Evolutionary conservation across 2,797 vertebrate species (phyloP), one percentile per base, ranked within the genome.

Genomic region (Artibeus lituratus): DNA sequence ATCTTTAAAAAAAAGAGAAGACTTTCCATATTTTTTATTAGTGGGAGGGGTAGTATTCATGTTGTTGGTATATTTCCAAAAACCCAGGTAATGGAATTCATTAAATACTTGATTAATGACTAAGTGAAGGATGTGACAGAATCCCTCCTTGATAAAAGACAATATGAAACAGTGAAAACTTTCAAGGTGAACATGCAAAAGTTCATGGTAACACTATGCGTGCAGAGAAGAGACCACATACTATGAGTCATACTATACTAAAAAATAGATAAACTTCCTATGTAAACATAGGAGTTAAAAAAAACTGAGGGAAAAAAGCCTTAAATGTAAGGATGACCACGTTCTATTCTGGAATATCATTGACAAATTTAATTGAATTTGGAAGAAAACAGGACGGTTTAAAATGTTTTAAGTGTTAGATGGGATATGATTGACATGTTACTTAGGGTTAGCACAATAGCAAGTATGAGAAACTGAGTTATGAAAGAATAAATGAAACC

Each of bases 71-170:
- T 21, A 67, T 90, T 90, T 73, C 14, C 51, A 95, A 90, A 87
- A 3, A 67, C 29, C 2, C 42, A 72, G 65, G 44, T 70, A 80
- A 86, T 8, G 12, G 8, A 59, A 32, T 39, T 70, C 24, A 87
- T 81, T 74, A 95, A 95, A 91, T 65, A 70, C 49, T 55, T 90
- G 47, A 77, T 90, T 37, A 67, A 49, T 78, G 57, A 59, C 57
- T 67, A 73, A 70, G 55, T 83, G 16, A 92, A 55, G 37, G 47
- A 47, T 49, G 5, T 72, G 67, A 85, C 18, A 72, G 29, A 81
- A 69, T 55, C 26, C 3, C 7, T 96, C 73, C 62, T 87, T 88
- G 78, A 83, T 76, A 37, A 91, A 80, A 95, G 67, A n/a, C 12
- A 94, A 55, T 32, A 74, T 10, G 37, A 77, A 87, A 26, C 26